These are phyloP conservation scores for Cerceris ruficornis DNA, from an alignment of 2,888 invertebrate species.

Conservation along the genomic window DNA sequence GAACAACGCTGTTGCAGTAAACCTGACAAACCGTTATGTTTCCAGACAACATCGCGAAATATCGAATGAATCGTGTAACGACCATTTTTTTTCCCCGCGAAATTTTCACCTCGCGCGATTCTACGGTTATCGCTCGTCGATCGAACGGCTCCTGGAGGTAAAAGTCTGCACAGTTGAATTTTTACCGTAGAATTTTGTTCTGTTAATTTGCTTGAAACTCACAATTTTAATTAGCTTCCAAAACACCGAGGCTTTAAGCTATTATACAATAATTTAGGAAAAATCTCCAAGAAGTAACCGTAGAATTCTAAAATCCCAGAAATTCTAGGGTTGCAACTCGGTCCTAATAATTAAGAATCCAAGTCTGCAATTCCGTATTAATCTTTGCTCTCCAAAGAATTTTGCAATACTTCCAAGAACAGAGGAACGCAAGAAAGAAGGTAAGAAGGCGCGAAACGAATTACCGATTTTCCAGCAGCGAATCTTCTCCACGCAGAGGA, in stretches of 20 bases:
- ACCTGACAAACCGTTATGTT: slow-evolving; percentile 20
- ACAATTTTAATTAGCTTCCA: no score
- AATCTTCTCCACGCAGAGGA: background rate
- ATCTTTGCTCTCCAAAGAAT: background rate
- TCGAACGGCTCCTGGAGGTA: no score
- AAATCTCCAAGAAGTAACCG: no score
- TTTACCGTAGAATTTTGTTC: no score
- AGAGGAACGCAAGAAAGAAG: background rate
- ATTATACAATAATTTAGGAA: no score
- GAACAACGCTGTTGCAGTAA: slow-evolving; percentile 17
- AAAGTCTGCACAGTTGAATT: no score
- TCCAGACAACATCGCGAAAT: slow-evolving; percentile 21
- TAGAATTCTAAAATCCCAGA: no score
- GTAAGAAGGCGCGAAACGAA: slow-evolving; percentile 7
- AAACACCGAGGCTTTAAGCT: no score
- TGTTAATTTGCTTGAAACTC: no score
- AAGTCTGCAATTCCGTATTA: background rate
- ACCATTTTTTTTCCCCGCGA: background rate
- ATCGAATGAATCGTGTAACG: slow-evolving; percentile 16
- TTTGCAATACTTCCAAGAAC: background rate
- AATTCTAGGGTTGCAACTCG: no score
- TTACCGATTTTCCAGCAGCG: slow-evolving; percentile 12
- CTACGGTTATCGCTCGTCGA: background rate
- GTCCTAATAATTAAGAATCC: background rate
- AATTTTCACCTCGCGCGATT: background rate